Evolutionary conservation across 2,888 invertebrate species (phyloP), one percentile per base, ranked within the genome.

Genomic region (Heliconius sara): DNA sequence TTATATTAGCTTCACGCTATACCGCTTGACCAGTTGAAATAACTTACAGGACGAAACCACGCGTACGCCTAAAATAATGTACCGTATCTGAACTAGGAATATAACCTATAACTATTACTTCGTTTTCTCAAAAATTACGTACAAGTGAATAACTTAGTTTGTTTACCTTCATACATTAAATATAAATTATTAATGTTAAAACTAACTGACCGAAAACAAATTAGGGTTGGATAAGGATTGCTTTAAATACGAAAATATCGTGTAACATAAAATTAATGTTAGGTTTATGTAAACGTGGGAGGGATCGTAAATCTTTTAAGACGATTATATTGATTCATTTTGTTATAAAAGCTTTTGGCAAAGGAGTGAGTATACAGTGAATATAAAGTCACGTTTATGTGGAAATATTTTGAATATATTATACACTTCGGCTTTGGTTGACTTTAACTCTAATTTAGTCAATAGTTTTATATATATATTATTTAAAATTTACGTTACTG

Each of bases 251-350:
- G 27, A 30, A 52, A 27, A 52, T 72, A 30, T 6, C 22, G 22
- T 10, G 39, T 22, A 39, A 4, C 30, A 27, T 27, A 19, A 52
- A 52, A 27, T 73, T 39, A 34, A 60, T 39, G 60, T 63, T 34
- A 67, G 34, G 34, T 47, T 66, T 52, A 57, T 34, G 30, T 57
- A 73, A 39, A n/a, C 39, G 60, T 25, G 22, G 30, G 73, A n/a
- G 73, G 60, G 39, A 9, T 73, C n/a, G 73, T 57, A 73, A 73
- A 76, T 76, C 67, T 67, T 13, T 67, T 52, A 76, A 66, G 52
- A 67, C 67, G 67, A 67, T 67, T 76, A 66, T 52, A 67, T 76
- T 67, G 76, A 66, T 76, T 7, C 34, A 39, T 39, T 39, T 39
- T 9, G 34, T 39, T 39, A 9, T 9, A 9, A 39, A 39, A 39